Base-by-base conservation (phyloP, 2,113 vertebrate genomes). In the Lucifuga dentata region DNA sequence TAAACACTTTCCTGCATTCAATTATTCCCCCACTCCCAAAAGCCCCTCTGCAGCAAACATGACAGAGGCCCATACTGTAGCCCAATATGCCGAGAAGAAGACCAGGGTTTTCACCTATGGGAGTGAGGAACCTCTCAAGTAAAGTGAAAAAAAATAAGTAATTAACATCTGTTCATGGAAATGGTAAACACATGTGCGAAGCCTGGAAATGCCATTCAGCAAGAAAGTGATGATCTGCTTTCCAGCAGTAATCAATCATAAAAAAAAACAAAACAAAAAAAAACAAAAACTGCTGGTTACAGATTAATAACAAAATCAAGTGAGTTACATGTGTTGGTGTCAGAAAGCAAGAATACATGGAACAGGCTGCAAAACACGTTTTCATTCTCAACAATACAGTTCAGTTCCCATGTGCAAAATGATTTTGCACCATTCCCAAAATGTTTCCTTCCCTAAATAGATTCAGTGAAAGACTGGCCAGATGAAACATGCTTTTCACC, bases 1-100 rank as follows among this genome's bases (percentile, higher is more conserved):
- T 86, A 80, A 92, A 90, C 81, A 89, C 81, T 89, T 86, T 85
- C 62, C 75, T 86, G 85, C 74, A 87, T 91, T 88, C 5, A 33
- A 90, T 90, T 88, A 89, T 85, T 73, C 68, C 68, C 78, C 45
- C 61, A 68, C 52, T 69, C 76, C 68, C 23, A 8, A 75, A 75
- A 67, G 70, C 78, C 81, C 67, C 60, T 70, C 40, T 75, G 46
- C 38, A 61, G 74, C 64, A 67, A 73, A 79, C 75, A 82, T 69
- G 69, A 73, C 68, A 68, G 69, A 78, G 73, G 67, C 76, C 74
- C 46, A 41, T 21, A 64, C 65, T 62, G 76, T 77, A 68, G 65
- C 73, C 58, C 56, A 62, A 70, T 73, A 65, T 52, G 63, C 64
- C 60, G 67, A 70, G 44, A 75, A 62, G 64, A 74, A 33, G 33